These are phyloP conservation scores for Dryas iulia DNA, from an alignment of 1,140 invertebrate genomes.

Conservation along the genomic window DNA sequence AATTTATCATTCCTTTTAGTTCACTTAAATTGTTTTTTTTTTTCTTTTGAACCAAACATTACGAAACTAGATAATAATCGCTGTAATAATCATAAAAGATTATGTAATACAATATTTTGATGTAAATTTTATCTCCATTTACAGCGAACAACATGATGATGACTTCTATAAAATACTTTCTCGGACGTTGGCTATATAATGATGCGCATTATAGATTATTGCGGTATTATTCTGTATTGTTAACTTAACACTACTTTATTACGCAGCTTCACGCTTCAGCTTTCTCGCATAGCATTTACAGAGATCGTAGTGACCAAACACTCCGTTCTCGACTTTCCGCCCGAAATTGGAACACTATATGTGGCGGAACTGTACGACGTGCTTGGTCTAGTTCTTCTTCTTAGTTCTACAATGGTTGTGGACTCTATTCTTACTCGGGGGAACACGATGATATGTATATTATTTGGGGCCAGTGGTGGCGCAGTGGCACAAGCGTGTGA, in stretches of 20 bases:
- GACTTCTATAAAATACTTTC: conserved; percentile 37
- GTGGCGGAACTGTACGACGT: no score
- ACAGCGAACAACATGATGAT: conserved; percentile 22
- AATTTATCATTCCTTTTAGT: neutral
- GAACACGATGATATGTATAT: no score
- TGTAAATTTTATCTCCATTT: conserved; percentile 36
- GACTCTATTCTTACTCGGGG: no score
- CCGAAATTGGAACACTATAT: no score
- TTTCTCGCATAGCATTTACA: no score
- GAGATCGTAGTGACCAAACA: no score
- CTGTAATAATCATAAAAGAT: neutral
- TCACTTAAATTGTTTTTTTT: neutral
- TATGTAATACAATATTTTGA: conserved; percentile 8
- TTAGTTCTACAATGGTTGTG: no score
- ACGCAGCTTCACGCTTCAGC: no score
- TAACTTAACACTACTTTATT: neutral
- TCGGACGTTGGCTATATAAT: conserved; percentile 22
- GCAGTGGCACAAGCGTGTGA: no score
- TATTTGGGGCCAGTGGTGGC: no score
- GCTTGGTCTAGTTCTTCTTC: no score
- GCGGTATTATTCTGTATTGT: neutral
- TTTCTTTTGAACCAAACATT: neutral
- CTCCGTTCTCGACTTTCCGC: no score
- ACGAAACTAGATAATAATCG: neutral
- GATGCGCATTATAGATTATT: conserved; percentile 20